Base-by-base conservation (phyloP, 1,140 invertebrate species). In the Palaemon carinicauda region DNA sequence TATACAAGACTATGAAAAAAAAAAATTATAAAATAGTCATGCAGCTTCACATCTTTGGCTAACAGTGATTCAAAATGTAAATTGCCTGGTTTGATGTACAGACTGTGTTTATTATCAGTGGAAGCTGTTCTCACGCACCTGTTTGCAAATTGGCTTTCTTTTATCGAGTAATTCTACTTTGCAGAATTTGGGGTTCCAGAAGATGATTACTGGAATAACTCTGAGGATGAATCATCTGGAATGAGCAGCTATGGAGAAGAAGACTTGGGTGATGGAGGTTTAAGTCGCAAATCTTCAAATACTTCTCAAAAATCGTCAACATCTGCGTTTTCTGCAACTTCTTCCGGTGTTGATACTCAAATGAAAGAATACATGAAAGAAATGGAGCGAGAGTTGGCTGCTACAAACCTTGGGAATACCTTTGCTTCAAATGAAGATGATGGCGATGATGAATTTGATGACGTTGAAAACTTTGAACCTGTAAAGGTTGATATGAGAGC, bases 101-200 rank as follows among this genome's bases (percentile, higher is more conserved):
- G n/a, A n/a, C n/a, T n/a, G n/a, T 41, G 41, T 41, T 9, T 41
- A 7, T 41, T 41, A 9, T 4, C 12, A 41, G 41, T 1, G 41
- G 41, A 41, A 9, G 12, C 21, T 79, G 15, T 53, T 52, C 50
- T 24, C 0, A 21, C n/a, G 65, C 10, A 21, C n/a, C n/a, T 52
- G 17, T 24, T 41, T 53, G 3, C 53, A 53, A 27, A n/a, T 83
- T 54, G 52, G 24, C 17, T 82, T 77, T 56, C 21, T 81, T 87
- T 71, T 53, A 56, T 29, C 60, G 27, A 73, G 65, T 87, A 14
- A 24, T 73, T 86, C 53, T 89, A 53, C 2, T 78, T 87, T 90
- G 27, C 84, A 93, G 96, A 98, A 92, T 94, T 98, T 90, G 94
- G 96, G 15, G 95, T 97, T 89, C 95, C 95, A 19, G 95, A 95